Evolutionary conservation across 2,797 vertebrate genomes (phyloP), one percentile per base, ranked within the genome.

Genomic region (Poecilia gillii): DNA sequence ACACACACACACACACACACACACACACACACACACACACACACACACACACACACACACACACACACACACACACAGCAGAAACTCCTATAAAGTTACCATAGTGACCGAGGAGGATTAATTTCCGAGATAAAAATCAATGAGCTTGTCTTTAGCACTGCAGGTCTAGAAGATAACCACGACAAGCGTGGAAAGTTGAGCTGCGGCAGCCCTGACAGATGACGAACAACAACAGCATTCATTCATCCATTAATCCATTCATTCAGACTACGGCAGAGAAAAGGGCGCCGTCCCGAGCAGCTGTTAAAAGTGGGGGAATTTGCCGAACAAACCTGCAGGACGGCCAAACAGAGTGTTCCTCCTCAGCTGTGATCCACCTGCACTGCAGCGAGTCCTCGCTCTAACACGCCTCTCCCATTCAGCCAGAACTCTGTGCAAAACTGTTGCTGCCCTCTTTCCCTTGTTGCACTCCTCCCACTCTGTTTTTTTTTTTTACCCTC

Each of bases 331-430:
- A 95, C 94, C 94, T 94, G 88, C 80, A 55, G 53, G 20, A 80
- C 47, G 74, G 81, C 55, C 74, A 28, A 43, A 70, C 1, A 12
- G 45, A 80, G 49, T 55, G 81, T 78, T 83, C 53, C 12, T 84
- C 83, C 80, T 86, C 79, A 74, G 81, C 76, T 76, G 83, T 13
- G 90, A 91, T 93, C 91, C 93, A 93, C 93, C 92, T 93, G 92
- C 93, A 91, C 86, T 92, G 91, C 91, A 93, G 90, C 53, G 82
- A 90, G 75, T 86, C 81, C 84, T 82, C 71, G 3, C 83, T 76
- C 87, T 87, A 91, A 81, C 92, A 92, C 85, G 84, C 90, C 90
- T 90, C 84, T 90, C 91, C 82, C 87, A 85, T 89, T 87, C 79
- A 81, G 80, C 83, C 81, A 43, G 62, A 84, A 82, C 23, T 80